phyloP scores from a whole-genome alignment of 2,113 vertebrate species.

The Cottus gobio region DNA sequence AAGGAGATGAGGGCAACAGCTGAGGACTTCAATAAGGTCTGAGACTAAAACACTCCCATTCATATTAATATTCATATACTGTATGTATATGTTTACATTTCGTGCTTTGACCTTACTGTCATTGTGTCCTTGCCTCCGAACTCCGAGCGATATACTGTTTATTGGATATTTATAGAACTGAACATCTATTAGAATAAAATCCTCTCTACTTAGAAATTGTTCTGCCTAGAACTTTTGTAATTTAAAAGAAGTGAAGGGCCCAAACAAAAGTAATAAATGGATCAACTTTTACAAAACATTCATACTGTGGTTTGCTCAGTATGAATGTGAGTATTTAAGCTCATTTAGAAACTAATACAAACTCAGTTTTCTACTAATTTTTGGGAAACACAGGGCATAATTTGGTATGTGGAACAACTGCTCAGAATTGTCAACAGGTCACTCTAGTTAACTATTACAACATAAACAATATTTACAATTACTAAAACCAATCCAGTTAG shows the following conservation, averaged over 20 bases:
- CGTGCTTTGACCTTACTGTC: not conserved
- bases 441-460: not conserved
- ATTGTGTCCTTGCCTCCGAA: not conserved
- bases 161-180: not conserved
- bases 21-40: constrained; percentile 98
- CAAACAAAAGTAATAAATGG: not conserved
- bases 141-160: not conserved
- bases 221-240: not conserved
- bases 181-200: not conserved
- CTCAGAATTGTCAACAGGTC: too few relatives aligned
- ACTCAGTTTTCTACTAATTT: too few relatives aligned
- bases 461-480: constrained; percentile 1
- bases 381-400: too few relatives aligned
- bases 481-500: constrained; percentile 1
- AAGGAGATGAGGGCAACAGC: constrained; percentile 98
- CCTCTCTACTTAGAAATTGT: not conserved
- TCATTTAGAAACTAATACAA: not conserved
- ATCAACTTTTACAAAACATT: too few relatives aligned
- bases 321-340: not conserved
- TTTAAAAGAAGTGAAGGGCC: not conserved
- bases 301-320: not conserved
- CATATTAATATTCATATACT: not conserved
- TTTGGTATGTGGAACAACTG: too few relatives aligned
- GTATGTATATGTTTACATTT: not conserved
- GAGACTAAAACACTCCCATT: constrained; percentile 2